phyloP scores from a whole-genome alignment of 2,888 invertebrate genomes.

The Lacanobia oleracea region DNA sequence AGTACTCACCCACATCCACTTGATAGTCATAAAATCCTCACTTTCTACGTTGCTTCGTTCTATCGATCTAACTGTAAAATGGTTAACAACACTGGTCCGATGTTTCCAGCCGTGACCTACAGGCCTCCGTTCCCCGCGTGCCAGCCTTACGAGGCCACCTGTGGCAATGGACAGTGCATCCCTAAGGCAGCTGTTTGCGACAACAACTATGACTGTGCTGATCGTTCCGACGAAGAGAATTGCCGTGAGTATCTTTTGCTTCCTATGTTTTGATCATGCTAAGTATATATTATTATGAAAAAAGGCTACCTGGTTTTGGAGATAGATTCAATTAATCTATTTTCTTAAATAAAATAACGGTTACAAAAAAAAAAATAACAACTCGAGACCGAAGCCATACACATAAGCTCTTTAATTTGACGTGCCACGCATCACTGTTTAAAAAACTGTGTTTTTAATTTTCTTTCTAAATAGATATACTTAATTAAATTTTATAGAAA shows the following conservation, averaged over 20 bases:
- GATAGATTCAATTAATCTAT: no score
- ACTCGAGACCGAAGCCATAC: no score
- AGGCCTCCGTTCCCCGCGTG: slow-evolving; percentile 69
- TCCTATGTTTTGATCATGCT: not conserved
- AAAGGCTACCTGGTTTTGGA: no score
- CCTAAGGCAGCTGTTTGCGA: slow-evolving; percentile 95
- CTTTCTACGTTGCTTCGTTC: not conserved
- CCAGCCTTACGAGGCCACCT: slow-evolving; percentile 93
- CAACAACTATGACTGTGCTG: slow-evolving; percentile 94
- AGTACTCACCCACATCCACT: no score
- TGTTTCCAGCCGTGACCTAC: slow-evolving; percentile 63
- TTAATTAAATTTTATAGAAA: no score
- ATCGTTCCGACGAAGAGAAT: slow-evolving; percentile 97
- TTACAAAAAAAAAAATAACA: no score
- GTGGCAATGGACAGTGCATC: slow-evolving; percentile 97
- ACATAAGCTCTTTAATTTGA: no score
- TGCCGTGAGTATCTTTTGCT: slow-evolving; percentile 93
- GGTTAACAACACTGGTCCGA: not conserved
- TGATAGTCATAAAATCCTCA: not conserved
- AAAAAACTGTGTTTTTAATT: no score
- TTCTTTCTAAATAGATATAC: no score
- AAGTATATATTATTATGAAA: no score
- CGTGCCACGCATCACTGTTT: no score
- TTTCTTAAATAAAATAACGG: no score
- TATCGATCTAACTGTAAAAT: not conserved